Evolutionary conservation across 2,113 vertebrate genomes (phyloP).

Genomic region (Elaphurus davidianus): DNA sequence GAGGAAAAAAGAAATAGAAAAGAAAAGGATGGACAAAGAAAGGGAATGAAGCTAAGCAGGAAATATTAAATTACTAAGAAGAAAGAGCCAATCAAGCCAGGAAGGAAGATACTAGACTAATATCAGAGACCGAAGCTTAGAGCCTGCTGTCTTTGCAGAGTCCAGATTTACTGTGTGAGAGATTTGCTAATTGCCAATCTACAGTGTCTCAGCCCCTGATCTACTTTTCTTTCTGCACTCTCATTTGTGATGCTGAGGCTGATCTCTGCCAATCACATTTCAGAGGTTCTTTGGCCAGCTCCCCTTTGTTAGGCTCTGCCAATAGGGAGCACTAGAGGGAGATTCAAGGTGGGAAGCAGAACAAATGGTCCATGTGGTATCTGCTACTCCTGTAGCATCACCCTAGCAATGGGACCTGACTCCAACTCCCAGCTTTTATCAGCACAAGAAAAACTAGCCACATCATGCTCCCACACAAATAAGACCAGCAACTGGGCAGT

Average conservation of each 20-base stretch:
- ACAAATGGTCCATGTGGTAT: not conserved
- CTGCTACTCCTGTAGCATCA: not conserved
- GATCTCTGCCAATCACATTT: no score
- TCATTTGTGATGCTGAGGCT: no score
- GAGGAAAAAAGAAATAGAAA: not conserved
- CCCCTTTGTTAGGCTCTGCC: not conserved
- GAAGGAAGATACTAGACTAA: not conserved
- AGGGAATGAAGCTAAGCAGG: not conserved
- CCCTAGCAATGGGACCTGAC: no score
- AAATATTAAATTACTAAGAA: not conserved
- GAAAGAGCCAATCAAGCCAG: not conserved
- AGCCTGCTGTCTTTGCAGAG: not conserved
- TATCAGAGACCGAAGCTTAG: not conserved
- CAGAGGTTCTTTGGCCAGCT: no score
- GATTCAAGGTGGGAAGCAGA: no score
- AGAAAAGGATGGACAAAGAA: not conserved
- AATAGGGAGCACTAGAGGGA: not conserved
- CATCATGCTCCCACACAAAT: rapidly evolving
- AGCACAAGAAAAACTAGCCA: not conserved
- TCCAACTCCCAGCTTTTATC: not conserved
- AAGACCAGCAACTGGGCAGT: not conserved
- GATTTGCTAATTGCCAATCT: not conserved
- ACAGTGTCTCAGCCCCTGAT: not conserved
- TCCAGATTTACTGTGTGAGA: no score
- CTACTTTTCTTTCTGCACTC: no score